Base-by-base conservation (phyloP, 2,888 invertebrate genomes). In the Halocaridina rubra region DNA sequence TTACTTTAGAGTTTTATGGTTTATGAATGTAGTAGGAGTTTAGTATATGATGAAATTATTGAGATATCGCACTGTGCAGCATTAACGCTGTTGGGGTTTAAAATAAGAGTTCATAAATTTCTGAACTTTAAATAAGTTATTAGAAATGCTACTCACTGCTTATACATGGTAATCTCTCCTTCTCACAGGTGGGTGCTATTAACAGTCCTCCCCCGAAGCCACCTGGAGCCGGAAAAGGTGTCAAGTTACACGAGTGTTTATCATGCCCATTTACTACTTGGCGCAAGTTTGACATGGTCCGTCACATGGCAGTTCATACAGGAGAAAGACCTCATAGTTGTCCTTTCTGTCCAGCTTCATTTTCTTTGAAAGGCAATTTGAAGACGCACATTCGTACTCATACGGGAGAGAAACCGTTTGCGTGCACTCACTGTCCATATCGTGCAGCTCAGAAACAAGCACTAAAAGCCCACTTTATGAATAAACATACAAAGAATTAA, bases 281-380 rank as follows among this genome's bases (percentile, higher is more conserved):
- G 53, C 16, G 53, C n/a, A 53, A 19, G 53, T 53, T 53, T 53
- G 53, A 53, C 19, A 53, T 53, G 53, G 53, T 71, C 19, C 71
- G 80, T 24, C 80, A 80, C 39, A 29, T 80, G 19, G 24, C 71
- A 22, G 71, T 57, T n/a, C 80, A 80, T 39, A 80, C 80, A 2
- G 80, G 80, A 24, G 80, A 80, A 24, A 32, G 80, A 30, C 80
- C 80, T 32, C 72, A 71, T 61, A 32, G 72, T 16, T 80, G 80
- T 32, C 59, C 80, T 13, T 71, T 59, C 72, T 80, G 80, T 27
- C 59, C 80, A 1, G 71, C 71, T 33, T 59, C 80, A 10, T 57
- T 71, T 5, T 71, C 80, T 39, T 32, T 53, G 22, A 80, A 72
- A 27, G 71, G 57, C 1, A 53, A 72, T 27, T 53, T 80, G 10